Evolutionary conservation across 1,140 invertebrate genomes (phyloP).

Genomic region (Philotrypesis tridentata): DNA sequence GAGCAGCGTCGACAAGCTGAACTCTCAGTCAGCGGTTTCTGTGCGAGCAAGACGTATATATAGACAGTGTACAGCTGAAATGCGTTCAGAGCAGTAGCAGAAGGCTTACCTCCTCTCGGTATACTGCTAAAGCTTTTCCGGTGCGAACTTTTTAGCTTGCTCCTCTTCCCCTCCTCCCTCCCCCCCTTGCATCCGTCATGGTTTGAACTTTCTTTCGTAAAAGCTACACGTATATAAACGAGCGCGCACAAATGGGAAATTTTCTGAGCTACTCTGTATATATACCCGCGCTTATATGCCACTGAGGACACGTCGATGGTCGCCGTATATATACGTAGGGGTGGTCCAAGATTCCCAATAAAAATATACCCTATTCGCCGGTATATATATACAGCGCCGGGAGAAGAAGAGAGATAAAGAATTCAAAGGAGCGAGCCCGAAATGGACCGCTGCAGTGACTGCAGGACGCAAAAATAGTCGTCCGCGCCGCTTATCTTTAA

Average conservation of each 20-base stretch:
- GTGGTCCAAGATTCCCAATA: constrained; percentile 56
- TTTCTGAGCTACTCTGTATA: constrained; percentile 8
- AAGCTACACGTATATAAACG: not conserved
- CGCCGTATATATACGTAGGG: too few relatives aligned
- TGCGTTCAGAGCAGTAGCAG: too few relatives aligned
- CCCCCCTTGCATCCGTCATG: constrained; percentile 33
- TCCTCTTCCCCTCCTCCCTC: too few relatives aligned
- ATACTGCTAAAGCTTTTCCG: not conserved
- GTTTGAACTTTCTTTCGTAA: constrained; percentile 41
- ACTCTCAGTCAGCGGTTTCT: too few relatives aligned
- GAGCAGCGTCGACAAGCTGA: too few relatives aligned
- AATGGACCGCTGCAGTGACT: too few relatives aligned
- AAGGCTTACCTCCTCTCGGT: not conserved
- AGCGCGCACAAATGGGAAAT: constrained; percentile 26
- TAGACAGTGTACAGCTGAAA: too few relatives aligned
- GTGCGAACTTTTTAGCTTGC: not conserved
- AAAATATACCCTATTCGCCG: constrained; percentile 57
- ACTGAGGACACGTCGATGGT: too few relatives aligned
- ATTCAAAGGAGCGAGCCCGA: not conserved
- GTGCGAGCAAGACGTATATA: too few relatives aligned
- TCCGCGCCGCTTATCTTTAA: not conserved
- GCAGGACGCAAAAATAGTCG: not conserved
- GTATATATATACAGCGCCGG: not conserved
- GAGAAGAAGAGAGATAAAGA: not conserved
- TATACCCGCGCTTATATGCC: not conserved